Percentiles rank a stretch among this genome's conserved stretches.
phyloP scores from a whole-genome alignment of 2,888 invertebrate genomes.

The Calameuta pallipes region DNA sequence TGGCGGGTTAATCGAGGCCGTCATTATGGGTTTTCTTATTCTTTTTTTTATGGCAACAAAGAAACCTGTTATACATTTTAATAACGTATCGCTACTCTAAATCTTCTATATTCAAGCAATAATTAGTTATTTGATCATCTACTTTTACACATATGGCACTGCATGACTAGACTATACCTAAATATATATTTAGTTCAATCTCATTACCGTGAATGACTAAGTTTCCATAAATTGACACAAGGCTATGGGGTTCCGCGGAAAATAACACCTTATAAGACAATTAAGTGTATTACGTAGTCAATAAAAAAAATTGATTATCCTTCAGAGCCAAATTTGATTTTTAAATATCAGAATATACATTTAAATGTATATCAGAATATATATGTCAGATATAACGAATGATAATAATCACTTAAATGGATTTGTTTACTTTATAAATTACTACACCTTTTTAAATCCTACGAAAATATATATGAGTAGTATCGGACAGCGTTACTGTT shows the following conservation, averaged over 20 bases:
- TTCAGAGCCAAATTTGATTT: background rate
- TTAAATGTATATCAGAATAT: too few relatives aligned
- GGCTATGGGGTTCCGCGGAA: background rate
- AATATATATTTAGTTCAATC: background rate
- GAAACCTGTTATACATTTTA: background rate
- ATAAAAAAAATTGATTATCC: background rate
- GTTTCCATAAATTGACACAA: background rate
- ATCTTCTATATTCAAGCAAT: background rate
- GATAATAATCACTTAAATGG: background rate
- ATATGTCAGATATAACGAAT: background rate
- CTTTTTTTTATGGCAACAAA: background rate
- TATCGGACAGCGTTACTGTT: background rate
- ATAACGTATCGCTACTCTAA: background rate
- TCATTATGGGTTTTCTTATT: background rate
- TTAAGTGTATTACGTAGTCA: background rate
- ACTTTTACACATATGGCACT: background rate
- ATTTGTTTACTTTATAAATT: background rate
- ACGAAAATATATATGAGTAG: background rate
- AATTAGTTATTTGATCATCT: background rate
- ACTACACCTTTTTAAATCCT: too few relatives aligned
- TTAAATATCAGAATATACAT: background rate
- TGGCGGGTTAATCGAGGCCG: constrained; percentile 1
- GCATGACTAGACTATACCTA: background rate
- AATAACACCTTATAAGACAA: background rate
- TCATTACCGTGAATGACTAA: background rate